Conservation (phyloP, 1,140 invertebrate genomes). For the Drosophila neocordata region DNA sequence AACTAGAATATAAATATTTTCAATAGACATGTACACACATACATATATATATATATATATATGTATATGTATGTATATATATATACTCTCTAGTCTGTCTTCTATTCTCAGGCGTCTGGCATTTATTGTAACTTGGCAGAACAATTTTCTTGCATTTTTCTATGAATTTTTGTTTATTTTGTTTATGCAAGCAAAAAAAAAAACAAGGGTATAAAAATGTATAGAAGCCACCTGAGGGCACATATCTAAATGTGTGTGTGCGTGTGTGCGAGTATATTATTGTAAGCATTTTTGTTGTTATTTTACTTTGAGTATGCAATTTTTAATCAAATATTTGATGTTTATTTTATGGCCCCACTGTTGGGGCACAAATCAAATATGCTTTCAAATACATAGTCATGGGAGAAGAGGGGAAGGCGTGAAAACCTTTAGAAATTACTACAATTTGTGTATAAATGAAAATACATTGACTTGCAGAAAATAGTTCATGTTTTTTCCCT, state of each 20-base stretch:
- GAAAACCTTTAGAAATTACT: not conserved
- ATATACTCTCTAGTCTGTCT: not conserved
- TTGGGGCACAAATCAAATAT: slow-evolving; percentile 16
- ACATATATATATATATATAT: not conserved
- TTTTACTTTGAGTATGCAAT: slow-evolving; percentile 22
- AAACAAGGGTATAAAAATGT: not conserved
- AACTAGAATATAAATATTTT: slow-evolving; percentile 27
- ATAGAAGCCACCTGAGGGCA: slow-evolving; percentile 21
- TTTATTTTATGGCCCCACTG: slow-evolving; percentile 16
- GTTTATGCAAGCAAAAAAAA: slow-evolving; percentile 29
- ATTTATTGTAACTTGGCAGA: slow-evolving; percentile 18
- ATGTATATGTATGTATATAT: not conserved
- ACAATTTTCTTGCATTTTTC: slow-evolving; percentile 21
- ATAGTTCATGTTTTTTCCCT: not conserved
- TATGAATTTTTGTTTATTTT: slow-evolving; percentile 35
- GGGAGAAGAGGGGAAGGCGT: not conserved
- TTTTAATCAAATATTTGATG: slow-evolving; percentile 34
- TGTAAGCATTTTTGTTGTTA: slow-evolving; percentile 24
- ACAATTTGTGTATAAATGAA: not conserved
- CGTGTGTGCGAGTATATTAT: slow-evolving; percentile 15
- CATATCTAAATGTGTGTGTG: slow-evolving; percentile 16
- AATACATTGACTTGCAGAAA: not conserved
- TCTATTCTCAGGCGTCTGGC: slow-evolving; percentile 17
- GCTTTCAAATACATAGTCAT: not conserved
- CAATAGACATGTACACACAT: not conserved